Base-by-base conservation (phyloP, 2,113 vertebrate species). In the Pitta sordida region DNA sequence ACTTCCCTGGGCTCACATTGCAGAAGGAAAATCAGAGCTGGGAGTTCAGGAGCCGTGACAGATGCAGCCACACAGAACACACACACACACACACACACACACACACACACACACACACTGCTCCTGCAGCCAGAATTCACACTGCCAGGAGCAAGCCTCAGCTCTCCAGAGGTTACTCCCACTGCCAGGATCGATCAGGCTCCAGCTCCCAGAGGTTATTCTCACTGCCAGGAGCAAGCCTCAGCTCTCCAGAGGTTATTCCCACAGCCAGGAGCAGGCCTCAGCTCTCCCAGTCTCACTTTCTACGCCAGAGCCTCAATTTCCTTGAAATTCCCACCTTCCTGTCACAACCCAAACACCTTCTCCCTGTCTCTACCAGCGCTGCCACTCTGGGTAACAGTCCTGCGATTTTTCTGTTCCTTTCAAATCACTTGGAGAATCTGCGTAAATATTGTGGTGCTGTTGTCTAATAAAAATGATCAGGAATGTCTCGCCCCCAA, bases 191-290 rank as follows among this genome's bases (percentile, higher is more conserved):
- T n/a, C n/a, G 90, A 21, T 46, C 11, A 6, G 8, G 15, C 65
- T 53, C 1, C 0, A 27, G 1, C 15, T 58, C 55, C n/a, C n/a
- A n/a, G n/a, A n/a, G n/a, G n/a, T n/a, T n/a, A 3, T 2, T 21
- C 32, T 11, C 15, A 5, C 5, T 18, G 53, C 3, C 65, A 41
- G 0, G 2, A 37, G 44, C 46, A 55, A 34, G 17, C 8, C 37
- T n/a, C 83, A 36, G 7, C 88, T 15, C 60, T n/a, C 24, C 73
- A 67, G 41, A 51, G 36, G 2, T 0, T 29, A 26, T 41, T 22
- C 64, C 6, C 3, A 2, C 34, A 34, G 34, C 13, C 67, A 48
- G 13, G 90, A 21, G 51, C 11, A 6, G 8, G 15, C 65, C 53
- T 1, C 0, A 27, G 1, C 15, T 58, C 55, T 29, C 44, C 2